Evolutionary conservation across 2,113 vertebrate genomes (phyloP), one percentile per base, ranked within the genome.

Genomic region (Protobothrops flavoviridis): DNA sequence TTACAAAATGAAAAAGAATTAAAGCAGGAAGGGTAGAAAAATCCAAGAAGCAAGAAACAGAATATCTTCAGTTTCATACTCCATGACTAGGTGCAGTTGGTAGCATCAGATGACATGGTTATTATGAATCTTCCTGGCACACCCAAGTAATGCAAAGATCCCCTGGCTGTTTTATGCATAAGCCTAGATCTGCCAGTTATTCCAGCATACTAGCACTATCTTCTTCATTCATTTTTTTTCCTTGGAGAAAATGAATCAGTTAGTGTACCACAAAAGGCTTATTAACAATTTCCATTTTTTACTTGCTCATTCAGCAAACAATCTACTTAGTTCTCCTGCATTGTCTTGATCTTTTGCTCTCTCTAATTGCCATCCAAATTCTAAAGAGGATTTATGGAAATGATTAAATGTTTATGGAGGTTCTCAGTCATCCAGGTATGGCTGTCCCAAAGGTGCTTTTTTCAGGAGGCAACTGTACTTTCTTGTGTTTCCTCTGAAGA

Each of bases 101-200:
- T 86, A 64, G 90, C 57, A 90, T 9, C 0, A n/a, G 74, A 93
- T 92, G 53, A 21, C 3, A 17, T 23, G 10, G 3, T 95, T 93
- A 92, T 92, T 39, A 85, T 24, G 53, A 93, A 48, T 48, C 21
- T 92, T 59, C 45, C 87, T 26, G 87, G 0, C 52, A 10, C 43
- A n/a, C 43, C 24, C 8, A 91, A 43, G 91, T 94, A 92, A 94
- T 86, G 4, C 92, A 15, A 92, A 1, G 29, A 89, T 91, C 26
- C 20, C 89, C 93, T 89, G 91, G 89, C 3, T 20, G 0, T 48
- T 48, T 88, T 90, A 94, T 20, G 90, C 59, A 90, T 1, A 59
- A 74, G 1, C 17, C 92, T 93, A 95, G 74, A 50, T 90, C n/a
- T 93, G 94, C 43, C 20, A 91, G 88, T 90, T 0, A 3, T 93